Evolutionary conservation across 2,113 vertebrate genomes (phyloP), one percentile per base, ranked within the genome.

Genomic region (Marmota monax): DNA sequence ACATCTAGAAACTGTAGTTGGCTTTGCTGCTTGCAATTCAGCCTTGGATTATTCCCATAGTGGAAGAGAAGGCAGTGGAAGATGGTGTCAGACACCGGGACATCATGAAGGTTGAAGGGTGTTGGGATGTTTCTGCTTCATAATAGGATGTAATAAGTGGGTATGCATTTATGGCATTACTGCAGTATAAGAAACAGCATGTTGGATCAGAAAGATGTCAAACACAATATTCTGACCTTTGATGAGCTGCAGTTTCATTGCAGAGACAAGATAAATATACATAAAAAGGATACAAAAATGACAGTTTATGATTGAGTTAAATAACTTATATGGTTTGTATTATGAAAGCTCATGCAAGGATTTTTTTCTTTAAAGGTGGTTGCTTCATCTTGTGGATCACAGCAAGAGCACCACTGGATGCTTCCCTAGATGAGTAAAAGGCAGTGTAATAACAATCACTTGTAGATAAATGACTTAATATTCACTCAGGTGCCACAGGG

Each of bases 141-240:
- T 45, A 5, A 3, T 22, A 42, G 9, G 17, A 83, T 90, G 92
- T 61, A 56, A 56, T 88, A 85, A 83, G 34, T 20, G 2, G 45
- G 17, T 4, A 7, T 78, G 65, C 11, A 56, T 42, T 67, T 79
- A 18, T 23, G 85, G 23, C 48, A 10, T 84, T 78, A 65, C 79
- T 39, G 37, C 48, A 11, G 2, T 58, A 48, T 53, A 42, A 1
- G 13, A 76, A 84, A 70, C 7, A 78, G 5, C 18, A 5, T 77
- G 27, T 78, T 27, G 17, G 18, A 37, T 56, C 34, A 5, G 45
- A 69, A 88, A 82, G 63, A 84, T 29, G 3, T 61, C 29, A 70
- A 90, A 84, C 69, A 70, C 92, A 96, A 23, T 48, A 82, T 42
- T 51, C 67, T 90, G 56, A 70, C 18, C 29, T 96, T 95, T 86